Percentiles rank a stretch among this genome's conserved stretches.
Evolutionary conservation across 37 sponge, comb jelly and placozoan species (phyloP).

Genomic region (Spongia lamella): DNA sequence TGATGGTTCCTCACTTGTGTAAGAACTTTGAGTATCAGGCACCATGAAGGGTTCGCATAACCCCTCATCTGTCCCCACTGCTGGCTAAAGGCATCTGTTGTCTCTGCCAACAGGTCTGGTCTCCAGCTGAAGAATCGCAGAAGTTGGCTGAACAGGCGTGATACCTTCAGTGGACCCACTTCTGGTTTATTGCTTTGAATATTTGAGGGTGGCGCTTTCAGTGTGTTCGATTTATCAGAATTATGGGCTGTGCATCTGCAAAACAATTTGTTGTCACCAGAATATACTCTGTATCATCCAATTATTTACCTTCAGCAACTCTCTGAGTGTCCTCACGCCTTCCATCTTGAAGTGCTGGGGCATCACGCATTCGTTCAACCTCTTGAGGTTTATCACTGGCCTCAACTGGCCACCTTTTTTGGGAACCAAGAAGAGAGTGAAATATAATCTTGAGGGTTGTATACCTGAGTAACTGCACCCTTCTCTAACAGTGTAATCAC

Average conservation of each 20-base stretch:
- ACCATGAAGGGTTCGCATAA: too few relatives aligned
- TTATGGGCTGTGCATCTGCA: conserved; percentile 38
- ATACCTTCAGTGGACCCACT: conserved; percentile 29
- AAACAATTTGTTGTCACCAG: conserved; percentile 7
- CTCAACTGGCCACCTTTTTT: conserved; percentile 14
- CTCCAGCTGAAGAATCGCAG: conserved; percentile 20
- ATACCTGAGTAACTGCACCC: background rate
- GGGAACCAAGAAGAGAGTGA: background rate
- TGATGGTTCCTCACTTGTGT: conserved; percentile 9
- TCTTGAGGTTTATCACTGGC: conserved; percentile 7
- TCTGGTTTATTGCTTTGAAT: conserved; percentile 4
- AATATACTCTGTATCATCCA: conserved; percentile 25
- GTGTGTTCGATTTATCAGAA: conserved; percentile 29
- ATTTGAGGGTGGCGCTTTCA: conserved; percentile 28
- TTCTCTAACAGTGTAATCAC: background rate
- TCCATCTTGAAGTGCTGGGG: too few relatives aligned
- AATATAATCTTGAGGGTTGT: background rate
- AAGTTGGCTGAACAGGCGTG: conserved; percentile 17
- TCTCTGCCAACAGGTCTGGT: too few relatives aligned
- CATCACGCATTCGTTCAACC: too few relatives aligned
- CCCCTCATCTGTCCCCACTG: too few relatives aligned
- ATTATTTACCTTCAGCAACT: conserved; percentile 10
- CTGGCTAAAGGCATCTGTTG: too few relatives aligned
- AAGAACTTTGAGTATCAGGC: conserved; percentile 32
- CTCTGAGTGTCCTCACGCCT: conserved; percentile 5